Base-by-base conservation (phyloP, 1,140 invertebrate genomes). In the Schlechtendalia chinensis region DNA sequence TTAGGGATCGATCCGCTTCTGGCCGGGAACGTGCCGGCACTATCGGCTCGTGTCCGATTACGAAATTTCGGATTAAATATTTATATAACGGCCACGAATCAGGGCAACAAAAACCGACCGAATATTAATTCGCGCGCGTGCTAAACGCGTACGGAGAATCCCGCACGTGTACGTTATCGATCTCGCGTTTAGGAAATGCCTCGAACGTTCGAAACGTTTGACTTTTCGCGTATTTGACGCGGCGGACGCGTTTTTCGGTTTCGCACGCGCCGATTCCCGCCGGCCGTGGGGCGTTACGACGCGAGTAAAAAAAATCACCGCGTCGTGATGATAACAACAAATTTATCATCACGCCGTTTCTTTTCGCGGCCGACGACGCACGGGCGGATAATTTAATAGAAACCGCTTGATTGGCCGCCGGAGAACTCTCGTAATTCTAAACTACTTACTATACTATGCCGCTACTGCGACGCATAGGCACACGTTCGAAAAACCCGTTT, bases 331-430 rank as follows among this genome's bases (percentile, higher is more conserved):
- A n/a, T n/a, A n/a, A n/a, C n/a, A n/a, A n/a, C n/a, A n/a, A n/a
- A n/a, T n/a, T n/a, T n/a, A n/a, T n/a, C n/a, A n/a, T n/a, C n/a
- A n/a, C n/a, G n/a, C n/a, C n/a, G n/a, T 45, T 67, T 67, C 32
- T 67, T 39, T 10, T n/a, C 61, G 61, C 16, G 19, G 19, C 8
- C 61, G 27, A 65, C 29, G 22, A 17, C 19, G n/a, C 27, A 65
- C 61, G n/a, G 32, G n/a, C 61, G 29, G 63, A 29, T 67, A 67
- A 67, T 67, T 67, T 67, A 67, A 67, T 67, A 67, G n/a, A 67
- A 67, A 67, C 63, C 63, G 63, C 32, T 67, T 67, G 63, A 67
- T 67, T 67, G 63, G 63, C 0, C 39, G 39, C 63, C 17, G 8
- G 27, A 27, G 16, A 17, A n/a, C 63, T 12, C 29, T 67, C 63